These are phyloP conservation scores for Salvelinus sp. DNA, from an alignment of 2,113 vertebrate species.

Conservation along the genomic window DNA sequence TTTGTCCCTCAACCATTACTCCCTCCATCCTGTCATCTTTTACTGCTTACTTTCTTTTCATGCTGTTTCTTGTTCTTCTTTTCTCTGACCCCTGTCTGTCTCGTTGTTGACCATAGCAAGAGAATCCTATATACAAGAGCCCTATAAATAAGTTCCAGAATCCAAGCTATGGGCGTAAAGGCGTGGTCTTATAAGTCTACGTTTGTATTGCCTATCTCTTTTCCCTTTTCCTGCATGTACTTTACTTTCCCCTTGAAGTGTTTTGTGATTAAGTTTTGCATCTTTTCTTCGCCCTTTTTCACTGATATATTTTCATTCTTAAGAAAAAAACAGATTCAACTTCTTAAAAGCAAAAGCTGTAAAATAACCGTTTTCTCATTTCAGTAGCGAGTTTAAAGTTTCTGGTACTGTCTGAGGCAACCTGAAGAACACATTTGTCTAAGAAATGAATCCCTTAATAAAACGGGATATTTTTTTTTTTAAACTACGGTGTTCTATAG, in stretches of 20 bases:
- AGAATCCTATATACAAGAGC: constrained; percentile 99
- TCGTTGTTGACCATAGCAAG: constrained; percentile 82
- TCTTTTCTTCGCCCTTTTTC: neutral
- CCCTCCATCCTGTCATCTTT: neutral
- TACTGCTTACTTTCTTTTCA: neutral
- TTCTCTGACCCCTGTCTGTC: neutral
- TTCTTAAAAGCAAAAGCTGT: too few relatives aligned
- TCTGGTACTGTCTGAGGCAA: too few relatives aligned
- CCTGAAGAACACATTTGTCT: too few relatives aligned
- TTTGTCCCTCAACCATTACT: neutral
- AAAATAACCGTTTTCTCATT: too few relatives aligned
- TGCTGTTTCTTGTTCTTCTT: constrained; percentile 32
- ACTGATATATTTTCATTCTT: too few relatives aligned
- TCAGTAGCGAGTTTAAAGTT: too few relatives aligned
- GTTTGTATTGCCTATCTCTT: constrained; percentile 85
- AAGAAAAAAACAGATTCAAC: too few relatives aligned
- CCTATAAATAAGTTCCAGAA: constrained; percentile 99
- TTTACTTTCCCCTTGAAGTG: neutral
- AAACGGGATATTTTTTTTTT: too few relatives aligned
- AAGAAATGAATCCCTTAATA: too few relatives aligned
- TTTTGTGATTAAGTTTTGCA: constrained; percentile 6
- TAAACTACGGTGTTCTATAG: too few relatives aligned
- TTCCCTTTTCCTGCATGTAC: constrained; percentile 38
- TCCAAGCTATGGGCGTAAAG: constrained; percentile 97
- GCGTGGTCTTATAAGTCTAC: constrained; percentile 79